These are phyloP conservation scores for Drosophila anomelani DNA, from an alignment of 2,888 invertebrate genomes.

Conservation along the genomic window DNA sequence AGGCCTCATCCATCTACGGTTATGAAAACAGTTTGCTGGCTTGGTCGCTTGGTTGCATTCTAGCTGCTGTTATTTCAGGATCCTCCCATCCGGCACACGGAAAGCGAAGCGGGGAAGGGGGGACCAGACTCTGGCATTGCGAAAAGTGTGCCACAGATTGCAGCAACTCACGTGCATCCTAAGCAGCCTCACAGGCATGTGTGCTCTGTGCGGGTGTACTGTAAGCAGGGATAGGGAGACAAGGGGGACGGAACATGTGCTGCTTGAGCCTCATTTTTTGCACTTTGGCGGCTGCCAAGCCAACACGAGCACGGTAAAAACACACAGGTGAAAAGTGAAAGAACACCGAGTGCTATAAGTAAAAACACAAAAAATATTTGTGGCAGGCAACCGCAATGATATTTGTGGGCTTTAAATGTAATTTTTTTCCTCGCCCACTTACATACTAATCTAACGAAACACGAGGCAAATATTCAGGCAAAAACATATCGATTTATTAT, in stretches of 20 bases:
- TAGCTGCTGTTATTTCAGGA: conserved; percentile 22
- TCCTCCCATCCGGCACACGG: conserved; percentile 2
- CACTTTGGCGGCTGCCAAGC: conserved; percentile 41
- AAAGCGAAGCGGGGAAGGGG: background rate
- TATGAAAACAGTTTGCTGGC: conserved; percentile 44
- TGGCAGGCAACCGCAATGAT: conserved; percentile 1
- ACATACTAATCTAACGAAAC: background rate
- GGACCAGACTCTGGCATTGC: conserved; percentile 7
- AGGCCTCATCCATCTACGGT: conserved; percentile 10
- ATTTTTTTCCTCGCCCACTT: background rate
- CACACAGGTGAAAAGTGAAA: background rate
- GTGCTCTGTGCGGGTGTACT: conserved; percentile 12
- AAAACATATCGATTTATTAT: background rate
- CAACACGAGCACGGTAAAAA: conserved; percentile 4
- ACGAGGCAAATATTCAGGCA: too few species aligned
- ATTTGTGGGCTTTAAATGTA: conserved; percentile 12
- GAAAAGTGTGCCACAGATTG: conserved; percentile 60
- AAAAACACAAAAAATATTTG: conserved; percentile 11
- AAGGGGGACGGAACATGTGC: background rate
- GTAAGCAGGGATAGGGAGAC: background rate
- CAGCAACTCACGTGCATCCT: conserved; percentile 55
- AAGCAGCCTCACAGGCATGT: conserved; percentile 11
- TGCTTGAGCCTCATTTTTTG: conserved; percentile 47
- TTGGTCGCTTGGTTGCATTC: conserved; percentile 31
- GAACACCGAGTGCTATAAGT: conserved; percentile 18